Base-by-base conservation (phyloP, 1,140 invertebrate genomes). In the Zaprionus ghesquierei region DNA sequence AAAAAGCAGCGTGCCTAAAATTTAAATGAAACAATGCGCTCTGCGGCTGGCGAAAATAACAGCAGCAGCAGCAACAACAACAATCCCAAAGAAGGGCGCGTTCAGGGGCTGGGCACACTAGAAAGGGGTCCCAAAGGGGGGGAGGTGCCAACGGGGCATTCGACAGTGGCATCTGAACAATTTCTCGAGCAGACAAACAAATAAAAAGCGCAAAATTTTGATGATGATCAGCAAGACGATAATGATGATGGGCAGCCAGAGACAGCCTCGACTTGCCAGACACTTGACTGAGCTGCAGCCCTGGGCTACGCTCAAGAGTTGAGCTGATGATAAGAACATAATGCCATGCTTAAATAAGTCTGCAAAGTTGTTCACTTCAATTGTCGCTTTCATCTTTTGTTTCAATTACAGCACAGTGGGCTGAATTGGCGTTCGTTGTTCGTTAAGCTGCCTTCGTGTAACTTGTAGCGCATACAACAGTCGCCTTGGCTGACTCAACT, bases 1-100 rank as follows among this genome's bases (percentile, higher is more conserved):
- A 82, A 79, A 71, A 65, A 72, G 71, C 82, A 79, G 75, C 79
- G 84, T 87, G 82, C 84, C 82, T 79, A 87, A 86, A 86, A 86
- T 86, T 87, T 81, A 82, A 86, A 86, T 86, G 82, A 78, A 79
- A 73, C 76, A 74, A 72, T 62, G 77, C 73, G 60, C 41, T 33
- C 38, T 61, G 64, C 20, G 41, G 22, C 25, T 25, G 38, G 44
- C 55, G 27, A 76, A 75, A 79, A 79, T 69, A 59, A 38, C 49
- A 63, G 49, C 68, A 75, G 46, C 60, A 69, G 58, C 44, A 38
- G 13, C 29, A 60, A 15, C 51, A 22, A 31, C 49, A 25, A 38
- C 22, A 62, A 12, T 23, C 12, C 22, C 41, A 41, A 44, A 27
- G 70, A 75, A 76, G 79, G 76, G 78, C 76, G 76, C 76, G 76